Conservation (phyloP, 2,113 vertebrate genomes). For the Dicaeum eximium region DNA sequence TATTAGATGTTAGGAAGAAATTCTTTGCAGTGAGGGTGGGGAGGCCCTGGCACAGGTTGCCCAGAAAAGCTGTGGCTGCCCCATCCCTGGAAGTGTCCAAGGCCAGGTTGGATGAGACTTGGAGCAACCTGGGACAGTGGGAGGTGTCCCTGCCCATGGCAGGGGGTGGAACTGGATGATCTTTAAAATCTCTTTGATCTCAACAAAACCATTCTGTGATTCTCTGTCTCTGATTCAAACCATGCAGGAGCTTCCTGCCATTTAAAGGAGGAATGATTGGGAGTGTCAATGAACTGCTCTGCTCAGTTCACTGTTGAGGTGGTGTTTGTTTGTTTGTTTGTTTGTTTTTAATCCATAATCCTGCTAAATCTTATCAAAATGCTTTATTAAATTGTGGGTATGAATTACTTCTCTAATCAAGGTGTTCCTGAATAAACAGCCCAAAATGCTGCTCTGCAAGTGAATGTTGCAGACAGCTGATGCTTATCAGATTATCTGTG, state of each 20-base stretch:
- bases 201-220: not conserved
- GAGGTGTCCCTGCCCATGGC: not conserved
- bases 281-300: not conserved
- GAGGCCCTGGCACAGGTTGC: not conserved
- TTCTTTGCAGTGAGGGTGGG: rapidly evolving
- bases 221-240: not conserved
- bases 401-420: not conserved
- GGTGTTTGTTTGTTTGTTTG: not conserved
- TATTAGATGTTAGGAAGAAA: not conserved
- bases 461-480: not conserved
- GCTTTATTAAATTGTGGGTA: not conserved
- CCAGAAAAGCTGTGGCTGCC: not conserved
- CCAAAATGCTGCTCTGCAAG: not conserved
- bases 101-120: rapidly evolving
- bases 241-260: not conserved
- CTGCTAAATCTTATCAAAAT: not conserved
- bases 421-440: not conserved
- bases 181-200: not conserved
- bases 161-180: not conserved
- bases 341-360: not conserved
- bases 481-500: not conserved
- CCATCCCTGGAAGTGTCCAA: not conserved
- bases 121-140: rapidly evolving
- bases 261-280: not conserved
- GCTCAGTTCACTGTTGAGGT: not conserved